Evolutionary conservation across 2,888 invertebrate species (phyloP).

Genomic region (Asteroscopus sphinx): DNA sequence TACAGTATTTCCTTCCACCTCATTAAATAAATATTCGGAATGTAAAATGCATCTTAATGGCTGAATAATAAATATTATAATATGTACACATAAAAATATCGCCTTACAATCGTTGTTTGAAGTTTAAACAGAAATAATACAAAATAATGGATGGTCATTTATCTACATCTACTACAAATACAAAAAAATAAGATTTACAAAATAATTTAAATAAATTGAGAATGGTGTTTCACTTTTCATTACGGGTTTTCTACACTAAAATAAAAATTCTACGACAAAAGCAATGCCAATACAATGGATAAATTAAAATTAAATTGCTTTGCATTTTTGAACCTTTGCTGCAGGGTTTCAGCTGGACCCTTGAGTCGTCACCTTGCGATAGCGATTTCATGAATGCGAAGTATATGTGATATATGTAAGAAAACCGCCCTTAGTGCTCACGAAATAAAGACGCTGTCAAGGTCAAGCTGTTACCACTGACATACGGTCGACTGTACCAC

Average conservation of each 20-base stretch:
- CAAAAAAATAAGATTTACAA: conserved; percentile 33
- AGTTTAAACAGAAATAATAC: conserved; percentile 13
- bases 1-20: conserved; percentile 30
- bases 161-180: conserved; percentile 39
- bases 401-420: no score
- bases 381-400: no score
- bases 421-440: no score
- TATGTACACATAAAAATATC: conserved; percentile 40
- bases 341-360: no score
- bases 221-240: conserved; percentile 10
- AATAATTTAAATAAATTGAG: conserved; percentile 41
- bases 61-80: conserved; percentile 26
- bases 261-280: no score
- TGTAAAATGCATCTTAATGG: conserved; percentile 46
- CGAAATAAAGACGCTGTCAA: no score
- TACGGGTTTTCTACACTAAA: background rate
- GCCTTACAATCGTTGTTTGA: conserved; percentile 30
- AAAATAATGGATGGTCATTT: conserved; percentile 15
- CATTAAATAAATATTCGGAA: conserved; percentile 39
- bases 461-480: no score
- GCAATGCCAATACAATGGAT: no score
- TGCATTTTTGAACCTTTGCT: no score
- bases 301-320: no score
- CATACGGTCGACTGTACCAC: no score
- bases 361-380: no score